Percentiles rank a stretch among this genome's conserved stretches.
phyloP scores from a whole-genome alignment of 2,888 invertebrate genomes.

The Amphipyra berbera region DNA sequence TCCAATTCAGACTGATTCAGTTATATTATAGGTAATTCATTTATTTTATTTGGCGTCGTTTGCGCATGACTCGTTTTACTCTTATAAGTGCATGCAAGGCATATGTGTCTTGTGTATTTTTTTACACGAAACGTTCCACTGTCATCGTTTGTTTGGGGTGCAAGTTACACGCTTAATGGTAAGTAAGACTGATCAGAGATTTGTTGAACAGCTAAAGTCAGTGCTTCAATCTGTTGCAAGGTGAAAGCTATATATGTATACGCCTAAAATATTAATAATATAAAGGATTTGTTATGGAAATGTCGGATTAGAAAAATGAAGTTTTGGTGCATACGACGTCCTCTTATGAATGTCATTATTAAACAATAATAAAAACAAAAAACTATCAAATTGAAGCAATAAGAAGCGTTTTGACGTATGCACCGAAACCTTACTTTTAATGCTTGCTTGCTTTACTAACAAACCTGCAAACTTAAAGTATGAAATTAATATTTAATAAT shows the following conservation, averaged over 20 bases:
- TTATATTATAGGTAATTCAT: no score
- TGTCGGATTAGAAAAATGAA: conserved; percentile 3
- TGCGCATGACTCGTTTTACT: no score
- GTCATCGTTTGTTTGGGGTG: conserved; percentile 58
- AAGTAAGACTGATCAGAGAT: conserved; percentile 74
- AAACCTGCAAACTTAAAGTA: conserved; percentile 14
- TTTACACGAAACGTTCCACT: conserved; percentile 22
- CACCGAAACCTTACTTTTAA: background rate
- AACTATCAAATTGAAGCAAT: background rate
- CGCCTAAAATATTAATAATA: conserved; percentile 27
- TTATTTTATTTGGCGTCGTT: no score
- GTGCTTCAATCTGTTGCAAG: conserved; percentile 37
- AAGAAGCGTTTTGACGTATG: conserved; percentile 4
- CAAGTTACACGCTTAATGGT: conserved; percentile 77
- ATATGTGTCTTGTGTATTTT: no score
- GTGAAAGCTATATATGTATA: conserved; percentile 38
- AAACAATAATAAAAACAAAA: no score
- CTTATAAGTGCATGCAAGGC: no score
- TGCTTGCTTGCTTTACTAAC: conserved; percentile 28
- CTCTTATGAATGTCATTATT: background rate
- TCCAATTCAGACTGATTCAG: background rate
- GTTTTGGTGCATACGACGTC: conserved; percentile 20
- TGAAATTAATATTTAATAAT: conserved; percentile 77
- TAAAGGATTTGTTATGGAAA: conserved; percentile 5
- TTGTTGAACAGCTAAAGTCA: conserved; percentile 43